Base-by-base conservation (phyloP, 2,888 invertebrate genomes). In the Drosophila anceps region DNA sequence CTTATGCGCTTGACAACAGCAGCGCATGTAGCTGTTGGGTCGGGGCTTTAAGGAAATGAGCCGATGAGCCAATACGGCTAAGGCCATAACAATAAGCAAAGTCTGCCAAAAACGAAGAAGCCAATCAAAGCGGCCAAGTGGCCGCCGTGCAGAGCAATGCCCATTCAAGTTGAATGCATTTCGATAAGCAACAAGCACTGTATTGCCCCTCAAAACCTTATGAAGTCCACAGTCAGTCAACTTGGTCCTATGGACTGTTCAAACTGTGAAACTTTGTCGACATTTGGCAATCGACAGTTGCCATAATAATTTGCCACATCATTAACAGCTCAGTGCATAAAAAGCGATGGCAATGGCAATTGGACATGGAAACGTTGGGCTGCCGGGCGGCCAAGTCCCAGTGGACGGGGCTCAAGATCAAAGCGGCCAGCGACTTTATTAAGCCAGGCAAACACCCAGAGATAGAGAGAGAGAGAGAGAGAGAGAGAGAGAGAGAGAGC, bases 281-380 rank as follows among this genome's bases (percentile, higher is more conserved):
- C 61, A 76, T 51, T 72, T 60, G 77, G 72, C 82, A 84, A 86
- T 84, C 84, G 82, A 75, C 82, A 79, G 73, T 75, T 85, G 83
- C 88, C 84, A 87, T 85, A 87, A 86, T 88, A 88, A 86, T 86
- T 86, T 86, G 86, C 88, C 90, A 90, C 86, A 88, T 90, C 90
- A 90, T 90, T 86, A 86, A 81, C 86, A 90, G 81, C 79, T 84
- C 84, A 82, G 69, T 80, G 85, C 73, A 82, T 84, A 84, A 82
- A 84, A 84, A 81, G 67, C 69, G 63, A 81, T 81, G 69, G 59
- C 60, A 62, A 78, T 78, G 69, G 48, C 55, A 18, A 54, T 59
- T 54, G 54, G n/a, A 31, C 18, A 46, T 20, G 41, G n/a, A 18
- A 29, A 15, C 41, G 54, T 18, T 18, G 54, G 39, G 37, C 15